Base-by-base conservation (phyloP, 2,888 invertebrate species). In the Andrena minutula region DNA sequence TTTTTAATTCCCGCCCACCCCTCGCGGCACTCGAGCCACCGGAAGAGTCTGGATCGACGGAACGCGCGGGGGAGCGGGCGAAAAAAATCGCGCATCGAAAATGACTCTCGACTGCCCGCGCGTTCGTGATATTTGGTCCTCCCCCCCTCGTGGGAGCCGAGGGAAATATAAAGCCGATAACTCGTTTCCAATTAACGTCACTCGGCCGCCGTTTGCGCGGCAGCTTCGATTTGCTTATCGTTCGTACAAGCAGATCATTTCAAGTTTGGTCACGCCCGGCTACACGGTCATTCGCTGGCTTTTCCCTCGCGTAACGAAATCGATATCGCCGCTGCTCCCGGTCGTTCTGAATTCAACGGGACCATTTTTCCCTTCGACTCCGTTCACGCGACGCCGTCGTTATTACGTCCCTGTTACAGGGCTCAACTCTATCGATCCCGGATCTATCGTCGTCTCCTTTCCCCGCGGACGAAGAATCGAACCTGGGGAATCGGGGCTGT, bases 171-270 rank as follows among this genome's bases (percentile, higher is more conserved):
- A 74, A 81, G 63, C 73, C 70, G 86, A 60, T 78, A 78, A 86
- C 86, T 84, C 81, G 86, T 86, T 84, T 86, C 81, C 86, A 83
- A 86, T 86, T 86, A 86, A 80, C 84, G 81, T 81, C 81, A 75
- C 75, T 72, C 53, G 68, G 56, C n/a, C 28, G 53, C 68, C 76
- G 80, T 83, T 86, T 76, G 76, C 72, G 72, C 72, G 49, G 65
- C 75, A 60, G 41, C 72, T 73, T 76, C 84, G 78, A 81, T 74
- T 81, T 63, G 75, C 83, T 85, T 83, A 77, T 82, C 82, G 82
- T 64, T 76, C 41, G 81, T 79, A 64, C 72, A 69, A 73, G 81
- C 72, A 65, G 76, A 82, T 82, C 75, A 69, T 81, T 81, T 81
- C 81, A 76, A 81, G 81, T 82, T 82, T 28, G 61, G 63, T 66